Conservation (phyloP, 1,140 invertebrate species). For the Zaprionus africanus region DNA sequence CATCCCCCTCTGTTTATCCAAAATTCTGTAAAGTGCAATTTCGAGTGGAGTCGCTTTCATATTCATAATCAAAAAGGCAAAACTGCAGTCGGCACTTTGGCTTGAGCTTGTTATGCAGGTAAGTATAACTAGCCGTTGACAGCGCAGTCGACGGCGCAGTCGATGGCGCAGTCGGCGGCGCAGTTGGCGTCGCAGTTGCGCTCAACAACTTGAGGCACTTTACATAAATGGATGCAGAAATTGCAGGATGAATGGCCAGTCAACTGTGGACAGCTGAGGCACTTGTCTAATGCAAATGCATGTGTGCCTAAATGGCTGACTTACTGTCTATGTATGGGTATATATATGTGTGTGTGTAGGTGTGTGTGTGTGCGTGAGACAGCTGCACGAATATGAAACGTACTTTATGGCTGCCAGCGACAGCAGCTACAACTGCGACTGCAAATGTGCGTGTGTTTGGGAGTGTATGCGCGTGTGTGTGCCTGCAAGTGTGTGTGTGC, state of each 20-base stretch:
- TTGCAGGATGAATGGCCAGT: conserved; percentile 49
- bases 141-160: neutral
- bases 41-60: conserved; percentile 19
- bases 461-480: neutral
- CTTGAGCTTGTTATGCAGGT: conserved; percentile 24
- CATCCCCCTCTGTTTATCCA: neutral
- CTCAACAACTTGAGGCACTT: conserved; percentile 44
- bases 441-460: conserved; percentile 23
- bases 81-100: conserved; percentile 12
- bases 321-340: neutral
- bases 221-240: conserved; percentile 50
- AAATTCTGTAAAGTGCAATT: neutral
- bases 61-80: conserved; percentile 37
- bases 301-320: neutral
- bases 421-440: conserved; percentile 40
- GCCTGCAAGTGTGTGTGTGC: neutral
- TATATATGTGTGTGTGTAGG: neutral
- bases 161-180: neutral
- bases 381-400: conserved; percentile 43
- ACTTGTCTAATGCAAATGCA: conserved; percentile 39
- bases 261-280: conserved; percentile 48
- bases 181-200: neutral
- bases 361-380: conserved; percentile 17
- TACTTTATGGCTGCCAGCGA: conserved; percentile 46
- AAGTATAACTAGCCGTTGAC: neutral